Evolutionary conservation across 2,888 invertebrate genomes (phyloP), one percentile per base, ranked within the genome.

Genomic region (Alviniconcha strummeri): DNA sequence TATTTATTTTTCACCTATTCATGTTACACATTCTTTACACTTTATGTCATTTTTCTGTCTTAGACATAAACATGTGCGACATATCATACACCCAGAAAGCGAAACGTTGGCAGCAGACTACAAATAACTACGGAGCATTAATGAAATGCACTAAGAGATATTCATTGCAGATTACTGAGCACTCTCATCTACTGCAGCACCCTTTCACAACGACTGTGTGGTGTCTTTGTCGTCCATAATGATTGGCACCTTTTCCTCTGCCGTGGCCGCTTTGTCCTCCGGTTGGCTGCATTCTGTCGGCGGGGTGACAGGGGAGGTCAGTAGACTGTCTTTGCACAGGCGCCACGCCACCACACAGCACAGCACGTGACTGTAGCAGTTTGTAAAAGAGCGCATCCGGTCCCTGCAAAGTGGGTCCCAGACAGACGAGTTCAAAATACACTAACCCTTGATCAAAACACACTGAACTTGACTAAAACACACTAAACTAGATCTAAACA

Each of bases 241-340:
- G n/a, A 71, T 17, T 7, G 17, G 19, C 1, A 90, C 76, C 7
- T 86, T 88, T 2, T 89, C 88, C 54, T 89, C 86, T 57, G 88
- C 88, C 9, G 88, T 86, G 36, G 36, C 36, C 36, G 36, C 36
- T 36, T 36, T 36, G 36, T 36, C 36, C 36, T 36, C 36, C 36
- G 3, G 36, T 36, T 36, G 36, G 36, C 36, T 36, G 36, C 36
- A 36, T 36, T 36, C 36, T 57, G 88, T 89, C 3, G 90, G 90
- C 0, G 89, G 86, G 7, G 89, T 85, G 36, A 36, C 36, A 36
- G 36, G 0, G 89, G 84, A 8, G 88, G 80, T 9, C 88, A 89
- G n/a, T 7, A 74, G 74, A 4, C 57, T 19, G 0, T 57, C 11
- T 52, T 52, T 72, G 81, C 81, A 81, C 55, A 81, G 8, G 17